Percentiles rank a stretch among this genome's conserved stretches.
phyloP scores from a whole-genome alignment of 2,888 invertebrate species.

The Ditula angustiorana region DNA sequence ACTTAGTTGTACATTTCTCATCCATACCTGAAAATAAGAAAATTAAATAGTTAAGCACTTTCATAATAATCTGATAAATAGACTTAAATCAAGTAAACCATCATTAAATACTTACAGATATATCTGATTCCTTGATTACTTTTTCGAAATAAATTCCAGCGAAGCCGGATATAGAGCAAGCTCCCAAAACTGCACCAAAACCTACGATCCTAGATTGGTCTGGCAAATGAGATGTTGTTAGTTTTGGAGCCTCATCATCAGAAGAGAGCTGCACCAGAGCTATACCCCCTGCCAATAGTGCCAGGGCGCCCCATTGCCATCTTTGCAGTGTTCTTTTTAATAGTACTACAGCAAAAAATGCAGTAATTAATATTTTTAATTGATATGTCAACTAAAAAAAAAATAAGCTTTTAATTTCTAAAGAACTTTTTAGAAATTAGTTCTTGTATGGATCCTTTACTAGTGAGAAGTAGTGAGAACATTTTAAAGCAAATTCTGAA shows the following conservation, averaged over 20 bases:
- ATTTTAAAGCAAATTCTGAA: too few species aligned
- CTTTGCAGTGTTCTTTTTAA: slow-evolving; percentile 90
- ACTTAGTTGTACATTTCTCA: slow-evolving; percentile 98
- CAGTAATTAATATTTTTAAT: slow-evolving; percentile 98
- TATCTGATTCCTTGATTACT: slow-evolving; percentile 97
- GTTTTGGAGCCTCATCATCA: slow-evolving; percentile 78
- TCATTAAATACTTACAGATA: slow-evolving; percentile 86
- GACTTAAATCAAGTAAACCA: background rate
- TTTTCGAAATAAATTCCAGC: slow-evolving; percentile 99
- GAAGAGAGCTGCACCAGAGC: slow-evolving; percentile 90
- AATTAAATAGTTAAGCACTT: background rate
- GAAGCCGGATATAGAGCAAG: slow-evolving; percentile 97
- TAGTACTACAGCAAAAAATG: slow-evolving; percentile 96
- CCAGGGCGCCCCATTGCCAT: slow-evolving; percentile 95
- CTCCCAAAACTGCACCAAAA: slow-evolving; percentile 92
- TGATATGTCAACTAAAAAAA: slow-evolving; percentile 96
- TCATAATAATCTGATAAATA: background rate
- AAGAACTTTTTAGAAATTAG: too few species aligned
- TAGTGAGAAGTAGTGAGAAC: too few species aligned
- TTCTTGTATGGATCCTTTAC: too few species aligned
- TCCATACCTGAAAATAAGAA: slow-evolving; percentile 89
- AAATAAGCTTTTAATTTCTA: too few species aligned
- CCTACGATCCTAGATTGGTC: slow-evolving; percentile 92
- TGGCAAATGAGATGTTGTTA: slow-evolving; percentile 52
- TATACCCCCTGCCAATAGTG: slow-evolving; percentile 92